phyloP scores from a whole-genome alignment of 1,140 invertebrate species.

The Anastrepha obliqua region DNA sequence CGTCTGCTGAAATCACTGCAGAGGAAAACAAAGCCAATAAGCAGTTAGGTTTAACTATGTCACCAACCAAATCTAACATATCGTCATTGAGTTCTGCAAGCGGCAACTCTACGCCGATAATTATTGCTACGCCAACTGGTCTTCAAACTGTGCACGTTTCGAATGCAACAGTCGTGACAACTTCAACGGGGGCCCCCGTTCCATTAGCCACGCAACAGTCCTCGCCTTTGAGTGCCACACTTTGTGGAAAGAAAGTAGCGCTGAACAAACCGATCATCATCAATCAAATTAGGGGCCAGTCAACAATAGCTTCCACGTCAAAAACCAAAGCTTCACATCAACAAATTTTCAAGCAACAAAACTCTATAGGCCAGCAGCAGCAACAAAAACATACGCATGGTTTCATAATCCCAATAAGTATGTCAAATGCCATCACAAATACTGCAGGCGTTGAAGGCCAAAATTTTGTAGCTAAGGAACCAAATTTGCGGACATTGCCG shows the following conservation, averaged over 20 bases:
- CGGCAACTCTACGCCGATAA: conserved; percentile 64
- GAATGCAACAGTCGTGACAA: conserved; percentile 62
- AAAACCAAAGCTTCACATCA: background rate
- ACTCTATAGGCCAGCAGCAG: conserved; percentile 46
- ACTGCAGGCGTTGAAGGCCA: background rate
- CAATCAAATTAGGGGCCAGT: conserved; percentile 55
- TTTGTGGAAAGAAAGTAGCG: conserved; percentile 61
- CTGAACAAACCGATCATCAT: conserved; percentile 63
- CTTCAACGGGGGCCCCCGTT: conserved; percentile 10
- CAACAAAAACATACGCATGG: conserved; percentile 57
- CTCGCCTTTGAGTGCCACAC: conserved; percentile 25
- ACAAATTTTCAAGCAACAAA: conserved; percentile 43
- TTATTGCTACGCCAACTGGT: conserved; percentile 70
- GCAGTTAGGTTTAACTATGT: conserved; percentile 53
- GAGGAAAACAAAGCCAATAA: conserved; percentile 14
- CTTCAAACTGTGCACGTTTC: conserved; percentile 72
- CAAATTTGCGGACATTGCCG: conserved; percentile 8
- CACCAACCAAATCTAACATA: conserved; percentile 46
- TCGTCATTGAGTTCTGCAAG: background rate
- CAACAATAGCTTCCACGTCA: background rate
- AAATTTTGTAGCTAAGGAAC: conserved; percentile 16
- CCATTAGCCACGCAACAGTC: conserved; percentile 27
- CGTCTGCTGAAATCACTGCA: conserved; percentile 42
- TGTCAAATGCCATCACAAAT: background rate
- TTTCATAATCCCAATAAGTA: conserved; percentile 59